Conservation (phyloP, 2,113 vertebrate species). For the Oceanodroma tethys region DNA sequence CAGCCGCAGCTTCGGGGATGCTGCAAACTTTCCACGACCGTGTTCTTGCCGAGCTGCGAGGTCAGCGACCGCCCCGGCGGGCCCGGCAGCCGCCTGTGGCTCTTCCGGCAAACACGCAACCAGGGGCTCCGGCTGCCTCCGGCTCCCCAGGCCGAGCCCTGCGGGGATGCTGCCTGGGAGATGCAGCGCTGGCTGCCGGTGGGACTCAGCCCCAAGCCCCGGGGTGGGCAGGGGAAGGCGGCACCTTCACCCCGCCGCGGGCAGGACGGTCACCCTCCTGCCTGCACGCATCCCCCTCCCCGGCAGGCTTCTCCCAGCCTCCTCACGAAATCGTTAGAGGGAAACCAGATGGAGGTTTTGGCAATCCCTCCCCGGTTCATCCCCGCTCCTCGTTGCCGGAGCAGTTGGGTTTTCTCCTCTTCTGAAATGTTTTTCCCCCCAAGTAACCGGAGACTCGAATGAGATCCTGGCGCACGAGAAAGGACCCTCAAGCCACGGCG, state of each 20-base stretch:
- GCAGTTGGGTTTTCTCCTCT: constrained; percentile 60
- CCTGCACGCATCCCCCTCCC: neutral
- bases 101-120: neutral
- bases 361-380: constrained; percentile 1
- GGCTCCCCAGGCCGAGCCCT: neutral
- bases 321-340: neutral
- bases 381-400: neutral
- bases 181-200: accelerated
- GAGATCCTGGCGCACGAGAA: neutral
- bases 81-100: neutral
- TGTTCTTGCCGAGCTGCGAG: neutral
- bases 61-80: neutral
- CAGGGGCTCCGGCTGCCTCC: neutral
- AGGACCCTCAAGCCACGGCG: neutral
- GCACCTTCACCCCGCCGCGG: neutral
- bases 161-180: neutral
- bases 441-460: constrained; percentile 1
- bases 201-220: neutral
- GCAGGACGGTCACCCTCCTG: neutral
- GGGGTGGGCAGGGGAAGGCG: neutral
- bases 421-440: neutral
- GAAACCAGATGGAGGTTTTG: constrained; percentile 67
- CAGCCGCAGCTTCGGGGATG: neutral
- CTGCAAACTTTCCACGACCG: neutral
- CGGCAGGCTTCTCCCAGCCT: neutral